Evolutionary conservation across 2,113 vertebrate species (phyloP).

Genomic region (Hippolais icterina): DNA sequence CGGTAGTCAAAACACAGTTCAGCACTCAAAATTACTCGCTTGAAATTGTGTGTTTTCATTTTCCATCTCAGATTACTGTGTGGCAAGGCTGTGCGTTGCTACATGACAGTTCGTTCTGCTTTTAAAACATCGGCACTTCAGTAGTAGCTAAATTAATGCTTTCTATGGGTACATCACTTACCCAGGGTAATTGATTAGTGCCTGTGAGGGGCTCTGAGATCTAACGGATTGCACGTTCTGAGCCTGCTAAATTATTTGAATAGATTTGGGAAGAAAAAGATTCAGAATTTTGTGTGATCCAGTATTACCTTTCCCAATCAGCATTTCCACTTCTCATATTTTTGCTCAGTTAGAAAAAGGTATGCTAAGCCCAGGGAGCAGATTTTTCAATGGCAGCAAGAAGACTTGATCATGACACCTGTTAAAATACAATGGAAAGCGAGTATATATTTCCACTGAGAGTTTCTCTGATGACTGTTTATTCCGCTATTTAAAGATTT

Average conservation of each 20-base stretch:
- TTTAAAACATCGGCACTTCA: constrained; percentile 27
- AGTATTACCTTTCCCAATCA: not conserved
- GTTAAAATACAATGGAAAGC: not conserved
- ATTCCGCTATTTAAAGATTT: not conserved
- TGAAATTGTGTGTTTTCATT: not conserved
- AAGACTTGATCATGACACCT: not conserved
- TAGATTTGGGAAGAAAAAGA: not conserved
- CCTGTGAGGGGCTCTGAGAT: not conserved
- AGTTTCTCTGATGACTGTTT: not conserved
- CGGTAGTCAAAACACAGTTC: not conserved
- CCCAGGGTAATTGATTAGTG: constrained; percentile 1
- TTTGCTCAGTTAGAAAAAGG: not conserved
- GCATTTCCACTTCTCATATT: not conserved
- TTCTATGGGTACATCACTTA: constrained; percentile 29
- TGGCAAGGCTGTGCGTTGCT: not conserved
- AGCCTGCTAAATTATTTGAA: not conserved
- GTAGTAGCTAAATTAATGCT: constrained; percentile 10
- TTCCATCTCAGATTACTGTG: not conserved
- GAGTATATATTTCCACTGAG: not conserved
- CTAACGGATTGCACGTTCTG: not conserved
- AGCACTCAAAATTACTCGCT: not conserved
- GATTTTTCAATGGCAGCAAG: not conserved
- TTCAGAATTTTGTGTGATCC: not conserved
- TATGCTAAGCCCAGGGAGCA: not conserved
- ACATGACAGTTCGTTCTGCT: constrained; percentile 23